A percentile compares a stretch with the other conserved stretches of the same genome.
Evolutionary conservation across 2,113 vertebrate genomes (phyloP).

Genomic region (Rhea pennata): DNA sequence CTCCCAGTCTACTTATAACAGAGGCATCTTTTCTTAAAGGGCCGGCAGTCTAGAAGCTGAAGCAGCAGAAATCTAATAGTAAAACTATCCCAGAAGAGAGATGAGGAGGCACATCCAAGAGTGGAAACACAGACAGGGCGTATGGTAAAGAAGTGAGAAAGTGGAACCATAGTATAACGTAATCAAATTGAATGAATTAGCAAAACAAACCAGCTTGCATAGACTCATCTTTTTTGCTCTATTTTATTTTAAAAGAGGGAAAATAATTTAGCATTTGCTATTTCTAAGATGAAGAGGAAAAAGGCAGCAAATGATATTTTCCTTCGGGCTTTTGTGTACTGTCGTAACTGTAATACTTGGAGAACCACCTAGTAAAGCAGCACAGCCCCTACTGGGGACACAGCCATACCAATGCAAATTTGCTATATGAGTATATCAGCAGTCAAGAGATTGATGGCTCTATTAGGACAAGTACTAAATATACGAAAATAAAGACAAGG

Average conservation of each 20-base stretch:
- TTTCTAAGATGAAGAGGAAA: neutral
- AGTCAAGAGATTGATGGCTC: neutral
- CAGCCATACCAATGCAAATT: neutral
- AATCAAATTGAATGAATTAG: neutral
- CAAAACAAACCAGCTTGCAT: neutral
- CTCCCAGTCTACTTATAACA: neutral
- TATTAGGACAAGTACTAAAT: neutral
- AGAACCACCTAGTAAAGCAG: neutral
- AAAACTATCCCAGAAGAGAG: slow-evolving; percentile 1
- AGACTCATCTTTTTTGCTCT: neutral
- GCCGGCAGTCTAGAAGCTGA: neutral
- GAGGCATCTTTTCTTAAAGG: neutral
- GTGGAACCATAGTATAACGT: neutral
- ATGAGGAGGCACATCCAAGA: neutral
- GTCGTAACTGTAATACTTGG: neutral
- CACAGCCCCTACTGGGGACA: neutral
- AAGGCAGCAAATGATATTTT: neutral
- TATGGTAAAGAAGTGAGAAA: neutral
- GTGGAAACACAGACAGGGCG: neutral
- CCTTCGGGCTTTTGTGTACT: neutral
- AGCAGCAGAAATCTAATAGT: slow-evolving; percentile 13
- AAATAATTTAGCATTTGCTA: neutral
- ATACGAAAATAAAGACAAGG: neutral
- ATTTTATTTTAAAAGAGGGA: neutral
- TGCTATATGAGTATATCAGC: neutral